Evolutionary conservation across 2,113 vertebrate species (phyloP).

Genomic region (Vulpes lagopus): DNA sequence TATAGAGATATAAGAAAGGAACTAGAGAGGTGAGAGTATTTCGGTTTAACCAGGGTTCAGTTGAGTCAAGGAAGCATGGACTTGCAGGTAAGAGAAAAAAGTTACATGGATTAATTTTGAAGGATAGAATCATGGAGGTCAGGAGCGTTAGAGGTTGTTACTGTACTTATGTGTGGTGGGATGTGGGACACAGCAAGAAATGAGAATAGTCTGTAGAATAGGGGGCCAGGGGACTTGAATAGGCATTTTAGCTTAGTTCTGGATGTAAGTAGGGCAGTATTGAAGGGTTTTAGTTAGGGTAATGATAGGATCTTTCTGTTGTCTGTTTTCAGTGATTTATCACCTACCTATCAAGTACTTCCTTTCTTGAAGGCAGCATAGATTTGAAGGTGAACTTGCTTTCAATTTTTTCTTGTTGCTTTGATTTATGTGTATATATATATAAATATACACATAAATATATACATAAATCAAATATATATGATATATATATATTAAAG

Average conservation of each 20-base stretch:
- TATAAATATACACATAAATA: neutral
- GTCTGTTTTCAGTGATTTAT: neutral
- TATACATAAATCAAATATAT: neutral
- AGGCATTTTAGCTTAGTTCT: slow-evolving; percentile 27
- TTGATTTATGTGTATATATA: neutral
- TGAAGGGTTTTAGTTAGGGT: neutral
- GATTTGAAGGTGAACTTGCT: slow-evolving; percentile 19
- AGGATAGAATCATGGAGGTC: neutral
- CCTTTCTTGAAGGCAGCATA: neutral
- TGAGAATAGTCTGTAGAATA: neutral
- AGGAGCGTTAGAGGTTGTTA: neutral
- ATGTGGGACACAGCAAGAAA: neutral
- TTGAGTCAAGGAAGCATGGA: neutral
- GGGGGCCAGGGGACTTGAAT: neutral
- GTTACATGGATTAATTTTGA: neutral
- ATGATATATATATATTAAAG: neutral
- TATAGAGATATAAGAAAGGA: neutral
- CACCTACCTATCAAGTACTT: neutral
- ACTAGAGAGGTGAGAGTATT: neutral
- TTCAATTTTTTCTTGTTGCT: neutral
- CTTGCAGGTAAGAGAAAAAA: neutral
- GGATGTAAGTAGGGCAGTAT: neutral
- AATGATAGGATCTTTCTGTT: neutral
- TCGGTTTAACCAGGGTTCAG: neutral
- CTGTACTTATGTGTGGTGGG: neutral